phyloP scores from a whole-genome alignment of 2,797 vertebrate genomes.

The Chaenodraco wilsoni region DNA sequence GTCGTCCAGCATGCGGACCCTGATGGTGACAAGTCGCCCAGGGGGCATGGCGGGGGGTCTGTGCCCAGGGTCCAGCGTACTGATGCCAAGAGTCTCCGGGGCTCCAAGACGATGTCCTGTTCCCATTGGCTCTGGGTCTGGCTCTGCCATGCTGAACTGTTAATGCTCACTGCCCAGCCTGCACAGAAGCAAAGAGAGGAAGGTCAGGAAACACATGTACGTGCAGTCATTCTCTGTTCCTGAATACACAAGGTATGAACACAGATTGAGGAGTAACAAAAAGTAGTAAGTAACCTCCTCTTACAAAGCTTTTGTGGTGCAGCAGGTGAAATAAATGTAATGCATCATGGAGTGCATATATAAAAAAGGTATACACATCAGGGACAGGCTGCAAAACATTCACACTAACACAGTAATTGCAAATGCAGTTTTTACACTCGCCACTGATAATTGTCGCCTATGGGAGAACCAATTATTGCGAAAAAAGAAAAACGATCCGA shows the following conservation, averaged over 20 bases:
- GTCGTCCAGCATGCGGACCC: conserved; percentile 96
- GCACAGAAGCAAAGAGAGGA: conserved; percentile 28
- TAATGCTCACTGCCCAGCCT: conserved; percentile 60
- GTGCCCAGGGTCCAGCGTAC: conserved; percentile 94
- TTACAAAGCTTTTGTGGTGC: conserved; percentile 11
- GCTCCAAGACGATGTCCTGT: conserved; percentile 92
- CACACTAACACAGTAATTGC: conserved; percentile 57
- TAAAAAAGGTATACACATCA: conserved; percentile 1
- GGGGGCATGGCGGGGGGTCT: conserved; percentile 89
- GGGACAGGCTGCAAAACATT: conserved; percentile 47
- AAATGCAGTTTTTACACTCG: conserved; percentile 70
- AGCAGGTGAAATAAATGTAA: conserved; percentile 29
- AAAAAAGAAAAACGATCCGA: conserved; percentile 24
- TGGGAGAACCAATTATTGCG: conserved; percentile 68
- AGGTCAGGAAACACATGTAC: conserved; percentile 27
- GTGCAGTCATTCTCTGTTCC: background rate
- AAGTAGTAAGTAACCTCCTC: background rate
- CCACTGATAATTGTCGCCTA: conserved; percentile 69
- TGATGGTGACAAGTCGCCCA: conserved; percentile 90
- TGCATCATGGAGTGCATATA: background rate
- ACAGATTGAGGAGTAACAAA: background rate
- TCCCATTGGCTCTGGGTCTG: conserved; percentile 90
- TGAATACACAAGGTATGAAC: background rate
- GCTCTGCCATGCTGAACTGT: conserved; percentile 89
- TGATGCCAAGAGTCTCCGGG: conserved; percentile 94